Percentiles rank a stretch among this genome's conserved stretches.
phyloP scores from a whole-genome alignment of 2,113 vertebrate species.

The Holacanthus passer region DNA sequence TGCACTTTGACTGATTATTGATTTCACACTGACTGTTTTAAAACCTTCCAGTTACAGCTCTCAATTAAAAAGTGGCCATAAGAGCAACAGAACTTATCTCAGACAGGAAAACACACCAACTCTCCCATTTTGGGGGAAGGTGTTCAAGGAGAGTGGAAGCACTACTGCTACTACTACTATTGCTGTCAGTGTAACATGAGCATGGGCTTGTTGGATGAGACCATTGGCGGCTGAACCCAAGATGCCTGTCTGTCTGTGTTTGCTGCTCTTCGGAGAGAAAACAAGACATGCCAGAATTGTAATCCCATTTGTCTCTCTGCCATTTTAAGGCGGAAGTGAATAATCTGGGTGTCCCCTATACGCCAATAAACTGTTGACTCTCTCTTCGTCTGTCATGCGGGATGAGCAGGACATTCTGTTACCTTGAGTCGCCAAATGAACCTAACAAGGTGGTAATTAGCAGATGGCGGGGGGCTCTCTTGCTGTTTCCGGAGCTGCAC shows the following conservation, averaged over 20 bases:
- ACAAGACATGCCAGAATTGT: background rate
- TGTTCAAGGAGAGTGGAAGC: background rate
- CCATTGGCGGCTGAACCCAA: background rate
- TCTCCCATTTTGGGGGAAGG: background rate
- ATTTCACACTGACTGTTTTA: constrained; percentile 44
- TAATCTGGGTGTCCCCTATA: background rate
- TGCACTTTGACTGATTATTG: constrained; percentile 53
- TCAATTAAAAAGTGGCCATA: constrained; percentile 1
- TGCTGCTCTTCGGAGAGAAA: background rate
- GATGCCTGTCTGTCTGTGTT: background rate
- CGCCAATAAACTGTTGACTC: constrained; percentile 36
- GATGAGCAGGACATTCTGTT: constrained; percentile 27
- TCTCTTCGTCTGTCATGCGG: constrained; percentile 36
- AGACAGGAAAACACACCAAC: background rate
- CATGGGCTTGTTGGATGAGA: background rate
- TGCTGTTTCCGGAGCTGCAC: constrained; percentile 36
- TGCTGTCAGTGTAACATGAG: background rate
- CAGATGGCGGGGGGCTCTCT: constrained; percentile 54
- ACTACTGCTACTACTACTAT: background rate
- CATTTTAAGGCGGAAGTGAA: constrained; percentile 14
- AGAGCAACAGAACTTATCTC: constrained; percentile 6
- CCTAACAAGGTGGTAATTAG: constrained; percentile 77
- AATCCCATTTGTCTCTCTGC: constrained; percentile 13
- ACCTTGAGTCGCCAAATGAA: constrained; percentile 57
- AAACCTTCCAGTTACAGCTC: constrained; percentile 46